These are phyloP conservation scores for Brachypteracias leptosomus DNA, from an alignment of 2,113 vertebrate genomes.

Conservation along the genomic window DNA sequence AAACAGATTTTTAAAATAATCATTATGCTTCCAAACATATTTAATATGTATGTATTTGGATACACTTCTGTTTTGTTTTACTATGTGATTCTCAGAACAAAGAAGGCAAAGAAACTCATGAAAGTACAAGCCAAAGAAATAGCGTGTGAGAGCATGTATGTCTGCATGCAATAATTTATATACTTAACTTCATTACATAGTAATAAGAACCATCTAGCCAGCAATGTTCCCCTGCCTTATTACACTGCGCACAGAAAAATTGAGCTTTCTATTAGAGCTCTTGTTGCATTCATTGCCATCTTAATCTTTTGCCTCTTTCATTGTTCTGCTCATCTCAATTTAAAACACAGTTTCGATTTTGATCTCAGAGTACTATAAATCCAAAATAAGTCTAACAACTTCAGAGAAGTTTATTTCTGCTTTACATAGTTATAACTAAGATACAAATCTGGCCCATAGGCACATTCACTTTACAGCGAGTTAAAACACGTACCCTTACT, in stretches of 20 bases:
- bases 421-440: slow-evolving; percentile 41
- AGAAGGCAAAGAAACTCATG: background rate
- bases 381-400: slow-evolving; percentile 5
- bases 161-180: slow-evolving; percentile 21
- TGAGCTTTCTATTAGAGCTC: background rate
- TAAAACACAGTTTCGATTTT: background rate
- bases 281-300: background rate
- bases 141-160: background rate
- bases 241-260: background rate
- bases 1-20: background rate
- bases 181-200: background rate
- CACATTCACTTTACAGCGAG: slow-evolving; percentile 26
- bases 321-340: slow-evolving; percentile 35
- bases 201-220: background rate
- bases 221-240: background rate
- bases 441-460: slow-evolving; percentile 46
- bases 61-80: background rate
- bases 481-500: slow-evolving; percentile 27
- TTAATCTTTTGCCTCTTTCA: background rate
- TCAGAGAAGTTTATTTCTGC: slow-evolving; percentile 46
- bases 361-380: slow-evolving; percentile 26
- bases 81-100: slow-evolving; percentile 6
- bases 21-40: background rate
- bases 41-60: background rate
- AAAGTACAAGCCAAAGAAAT: slow-evolving; percentile 5